Evolutionary conservation across 35 echinoderm and acorn worm genomes (phyloP), one percentile per base, ranked within the genome.

Genomic region (Anneissia japonica): DNA sequence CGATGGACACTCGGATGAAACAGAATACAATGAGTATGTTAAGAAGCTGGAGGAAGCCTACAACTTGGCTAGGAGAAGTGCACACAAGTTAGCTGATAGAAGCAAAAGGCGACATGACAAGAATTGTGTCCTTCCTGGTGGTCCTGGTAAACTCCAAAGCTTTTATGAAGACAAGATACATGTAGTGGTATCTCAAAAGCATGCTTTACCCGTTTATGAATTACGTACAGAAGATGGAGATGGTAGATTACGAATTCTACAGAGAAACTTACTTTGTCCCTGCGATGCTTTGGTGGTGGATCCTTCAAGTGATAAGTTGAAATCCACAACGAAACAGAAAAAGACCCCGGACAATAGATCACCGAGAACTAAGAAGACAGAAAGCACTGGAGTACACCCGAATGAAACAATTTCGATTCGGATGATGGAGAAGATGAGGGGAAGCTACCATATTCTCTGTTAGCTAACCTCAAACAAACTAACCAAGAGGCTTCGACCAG

Each of bases 81-180:
- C 91, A 5, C 31, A 84, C 17, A 64, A 72, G n/a, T 81, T 77
- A 14, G 86, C 91, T 75, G 43, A 41, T 12, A 85, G 46, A 28
- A 86, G 86, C 13, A 93, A 93, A 56, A 39, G 11, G 0, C 30
- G 51, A 21, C 79, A 89, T 74, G 91, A 89, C 83, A 78, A 38
- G 32, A 78, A 78, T 31, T 84, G 82, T 74, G 46, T 72, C 19
- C 45, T 19, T 12, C 82, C 82, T 21, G 84, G 84, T 40, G 84
- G 84, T 23, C 84, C 84, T 12, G 84, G 84, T 0, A 86, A 86
- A 76, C 84, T 86, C 9, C 56, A 40, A 72, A n/a, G 26, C 19
- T 86, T 37, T 73, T 86, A 38, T 39, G 74, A 86, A 76, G 84
- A 86, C 35, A 86, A 36, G 73, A 46, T 84, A 33, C 82, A 84